A percentile compares a stretch with the other conserved stretches of the same genome.
These are phyloP conservation scores for Drosophila sordidapex DNA, from an alignment of 2,888 invertebrate species.

Conservation along the genomic window DNA sequence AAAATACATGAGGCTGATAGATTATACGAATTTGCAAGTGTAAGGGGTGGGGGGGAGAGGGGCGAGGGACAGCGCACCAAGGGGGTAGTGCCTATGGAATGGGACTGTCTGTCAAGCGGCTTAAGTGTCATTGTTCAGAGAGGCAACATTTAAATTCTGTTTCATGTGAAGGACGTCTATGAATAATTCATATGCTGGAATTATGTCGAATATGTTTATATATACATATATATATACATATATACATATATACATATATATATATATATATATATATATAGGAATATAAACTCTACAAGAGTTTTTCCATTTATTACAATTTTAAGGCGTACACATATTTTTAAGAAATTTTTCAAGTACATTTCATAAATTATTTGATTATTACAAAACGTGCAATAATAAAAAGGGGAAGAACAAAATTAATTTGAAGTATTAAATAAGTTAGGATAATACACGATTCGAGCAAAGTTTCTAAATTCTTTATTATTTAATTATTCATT, in stretches of 20 bases:
- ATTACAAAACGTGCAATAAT: not conserved
- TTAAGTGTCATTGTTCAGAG: slow-evolving; percentile 75
- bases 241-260: not conserved
- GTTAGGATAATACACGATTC: not conserved
- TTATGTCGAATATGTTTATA: slow-evolving; percentile 26
- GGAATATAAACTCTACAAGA: not conserved
- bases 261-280: not conserved
- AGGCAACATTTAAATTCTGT: slow-evolving; percentile 70
- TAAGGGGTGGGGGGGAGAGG: slow-evolving; percentile 1
- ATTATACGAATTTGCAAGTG: slow-evolving; percentile 33
- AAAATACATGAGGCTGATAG: slow-evolving; percentile 67
- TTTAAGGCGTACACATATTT: not conserved
- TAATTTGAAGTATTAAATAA: not conserved
- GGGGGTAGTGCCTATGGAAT: slow-evolving; percentile 23
- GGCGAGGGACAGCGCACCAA: not conserved
- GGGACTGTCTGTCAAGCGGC: slow-evolving; percentile 70
- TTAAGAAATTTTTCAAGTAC: not conserved
- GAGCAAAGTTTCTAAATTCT: not conserved
- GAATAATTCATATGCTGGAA: slow-evolving; percentile 66
- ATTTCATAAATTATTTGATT: not conserved
- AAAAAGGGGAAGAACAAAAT: not conserved
- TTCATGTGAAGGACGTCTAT: slow-evolving; percentile 56
- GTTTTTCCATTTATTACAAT: not conserved
- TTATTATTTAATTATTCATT: not conserved
- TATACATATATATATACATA: not conserved